Evolutionary conservation across 2,113 vertebrate species (phyloP).

Genomic region (Syrmaticus mikado): DNA sequence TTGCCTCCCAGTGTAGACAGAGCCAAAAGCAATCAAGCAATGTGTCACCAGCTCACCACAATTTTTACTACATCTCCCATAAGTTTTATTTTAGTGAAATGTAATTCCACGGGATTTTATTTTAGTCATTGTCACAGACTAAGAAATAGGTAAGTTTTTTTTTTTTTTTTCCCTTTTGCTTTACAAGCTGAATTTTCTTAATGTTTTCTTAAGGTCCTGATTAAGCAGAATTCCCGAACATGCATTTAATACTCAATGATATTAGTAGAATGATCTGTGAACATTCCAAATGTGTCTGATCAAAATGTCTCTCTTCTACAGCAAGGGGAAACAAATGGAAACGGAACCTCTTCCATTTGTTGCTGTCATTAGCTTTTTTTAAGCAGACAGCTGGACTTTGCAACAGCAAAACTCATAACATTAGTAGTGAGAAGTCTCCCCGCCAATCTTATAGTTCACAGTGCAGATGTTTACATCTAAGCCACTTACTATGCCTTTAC

Average conservation of each 20-base stretch:
- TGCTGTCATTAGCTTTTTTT: background rate
- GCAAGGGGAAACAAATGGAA: fast-evolving
- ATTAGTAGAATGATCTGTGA: background rate
- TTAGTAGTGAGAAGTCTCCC: background rate
- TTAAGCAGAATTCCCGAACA: background rate
- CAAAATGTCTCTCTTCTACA: background rate
- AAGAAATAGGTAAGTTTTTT: background rate
- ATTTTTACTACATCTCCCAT: background rate
- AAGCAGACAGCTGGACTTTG: background rate
- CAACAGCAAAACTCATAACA: background rate
- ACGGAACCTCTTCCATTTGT: background rate
- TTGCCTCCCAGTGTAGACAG: background rate
- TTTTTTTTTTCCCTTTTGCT: background rate
- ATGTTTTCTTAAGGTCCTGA: background rate
- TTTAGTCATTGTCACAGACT: background rate
- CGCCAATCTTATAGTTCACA: background rate
- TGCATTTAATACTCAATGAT: background rate
- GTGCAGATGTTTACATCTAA: background rate
- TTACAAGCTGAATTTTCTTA: background rate
- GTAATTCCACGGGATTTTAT: background rate
- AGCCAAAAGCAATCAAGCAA: background rate
- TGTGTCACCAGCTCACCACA: fast-evolving
- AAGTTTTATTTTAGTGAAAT: background rate
- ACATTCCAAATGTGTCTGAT: background rate
- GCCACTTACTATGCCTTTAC: background rate